Conservation (phyloP, 2,797 vertebrate species). For the Zalophus californianus region DNA sequence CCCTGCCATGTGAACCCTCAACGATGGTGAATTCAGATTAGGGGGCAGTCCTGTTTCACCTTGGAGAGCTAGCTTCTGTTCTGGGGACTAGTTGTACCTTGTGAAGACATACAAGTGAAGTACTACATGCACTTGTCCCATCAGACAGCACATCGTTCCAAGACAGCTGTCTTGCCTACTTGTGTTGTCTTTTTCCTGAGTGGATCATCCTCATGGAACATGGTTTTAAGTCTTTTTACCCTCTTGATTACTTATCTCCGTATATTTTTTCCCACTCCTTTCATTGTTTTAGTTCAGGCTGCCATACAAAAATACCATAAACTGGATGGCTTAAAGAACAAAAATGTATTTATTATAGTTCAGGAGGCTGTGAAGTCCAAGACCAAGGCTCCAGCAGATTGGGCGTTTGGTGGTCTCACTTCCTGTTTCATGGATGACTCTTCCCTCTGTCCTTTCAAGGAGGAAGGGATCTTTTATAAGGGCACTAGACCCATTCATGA, state of each 20-base stretch:
- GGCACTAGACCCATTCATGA: not conserved
- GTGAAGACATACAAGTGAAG: not conserved
- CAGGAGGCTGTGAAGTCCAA: not conserved
- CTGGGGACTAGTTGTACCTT: not conserved
- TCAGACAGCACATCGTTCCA: not conserved
- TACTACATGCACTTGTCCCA: fast-evolving
- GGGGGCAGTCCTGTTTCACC: not conserved
- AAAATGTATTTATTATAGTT: not conserved
- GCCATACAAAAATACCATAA: not conserved
- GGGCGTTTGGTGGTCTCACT: not conserved
- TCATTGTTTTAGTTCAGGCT: not conserved
- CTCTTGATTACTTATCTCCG: not conserved
- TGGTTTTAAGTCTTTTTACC: not conserved
- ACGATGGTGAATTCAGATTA: not conserved
- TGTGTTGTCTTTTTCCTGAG: not conserved
- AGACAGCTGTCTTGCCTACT: not conserved
- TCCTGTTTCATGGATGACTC: not conserved
- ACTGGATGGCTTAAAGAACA: not conserved
- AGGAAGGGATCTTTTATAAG: not conserved
- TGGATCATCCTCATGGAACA: not conserved
- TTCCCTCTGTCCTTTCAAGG: not conserved
- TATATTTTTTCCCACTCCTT: not conserved
- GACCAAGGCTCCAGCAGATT: not conserved
- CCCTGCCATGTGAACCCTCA: not conserved
- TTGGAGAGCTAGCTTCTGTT: not conserved